Evolutionary conservation across 2,888 invertebrate species (phyloP).

Genomic region (Corythucha ciliata): DNA sequence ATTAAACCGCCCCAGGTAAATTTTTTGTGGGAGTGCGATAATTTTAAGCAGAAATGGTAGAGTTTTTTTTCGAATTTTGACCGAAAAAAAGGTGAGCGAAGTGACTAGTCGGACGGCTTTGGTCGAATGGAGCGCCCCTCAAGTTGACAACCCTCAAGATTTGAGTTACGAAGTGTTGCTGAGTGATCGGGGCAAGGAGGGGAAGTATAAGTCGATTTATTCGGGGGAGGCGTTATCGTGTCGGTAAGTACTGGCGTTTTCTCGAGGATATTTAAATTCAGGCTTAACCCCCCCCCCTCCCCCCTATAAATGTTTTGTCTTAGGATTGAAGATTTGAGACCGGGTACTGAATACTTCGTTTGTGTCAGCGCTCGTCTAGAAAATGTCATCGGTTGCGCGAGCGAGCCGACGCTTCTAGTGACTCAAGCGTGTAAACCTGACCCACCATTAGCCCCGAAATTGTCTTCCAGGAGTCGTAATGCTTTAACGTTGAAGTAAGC

Average conservation of each 20-base stretch:
- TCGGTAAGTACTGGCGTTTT: constrained; percentile 42
- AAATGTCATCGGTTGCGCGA: constrained; percentile 63
- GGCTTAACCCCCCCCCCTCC: neutral
- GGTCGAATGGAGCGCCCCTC: constrained; percentile 66
- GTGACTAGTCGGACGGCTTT: constrained; percentile 75
- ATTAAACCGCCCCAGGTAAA: constrained; percentile 68
- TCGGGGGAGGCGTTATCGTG: constrained; percentile 66
- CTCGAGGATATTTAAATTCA: too few species aligned
- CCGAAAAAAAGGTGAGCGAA: constrained; percentile 66
- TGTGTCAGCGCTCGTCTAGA: constrained; percentile 69
- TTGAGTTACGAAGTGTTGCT: constrained; percentile 72
- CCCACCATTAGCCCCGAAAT: constrained; percentile 55
- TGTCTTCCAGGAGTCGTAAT: constrained; percentile 60
- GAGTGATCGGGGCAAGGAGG: constrained; percentile 66
- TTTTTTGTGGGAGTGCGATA: too few species aligned
- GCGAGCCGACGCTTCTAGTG: constrained; percentile 67
- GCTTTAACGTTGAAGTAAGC: constrained; percentile 43
- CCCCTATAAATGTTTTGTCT: constrained; percentile 22
- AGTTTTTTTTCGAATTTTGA: neutral
- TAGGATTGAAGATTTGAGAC: constrained; percentile 69
- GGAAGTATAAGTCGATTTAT: constrained; percentile 76
- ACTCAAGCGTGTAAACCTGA: constrained; percentile 77
- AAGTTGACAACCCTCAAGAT: constrained; percentile 49
- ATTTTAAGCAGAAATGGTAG: too few species aligned
- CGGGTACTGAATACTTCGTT: constrained; percentile 79